These are phyloP conservation scores for Asbolus verrucosus DNA, from an alignment of 1,140 invertebrate species.

Conservation along the genomic window DNA sequence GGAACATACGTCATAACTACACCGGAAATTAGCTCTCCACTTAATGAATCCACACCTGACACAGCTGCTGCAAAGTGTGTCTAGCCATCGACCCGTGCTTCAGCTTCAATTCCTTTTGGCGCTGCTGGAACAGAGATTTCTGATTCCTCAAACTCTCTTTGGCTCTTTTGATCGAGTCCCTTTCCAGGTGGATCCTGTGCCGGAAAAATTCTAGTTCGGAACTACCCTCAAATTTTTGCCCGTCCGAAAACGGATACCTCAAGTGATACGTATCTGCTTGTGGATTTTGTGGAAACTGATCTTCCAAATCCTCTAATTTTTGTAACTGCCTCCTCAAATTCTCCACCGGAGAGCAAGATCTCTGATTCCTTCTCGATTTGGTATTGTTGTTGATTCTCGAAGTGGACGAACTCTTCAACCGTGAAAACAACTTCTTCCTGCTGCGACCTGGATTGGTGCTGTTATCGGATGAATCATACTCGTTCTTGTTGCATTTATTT, in stretches of 20 bases:
- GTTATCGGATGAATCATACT: slow-evolving; percentile 60
- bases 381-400: slow-evolving; percentile 68
- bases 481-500: slow-evolving; percentile 53
- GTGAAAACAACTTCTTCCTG: slow-evolving; percentile 72
- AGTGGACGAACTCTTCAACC: slow-evolving; percentile 74
- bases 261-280: slow-evolving; percentile 78
- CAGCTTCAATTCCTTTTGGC: slow-evolving; percentile 73
- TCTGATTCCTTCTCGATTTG: slow-evolving; percentile 58
- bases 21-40: too few species aligned
- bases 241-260: slow-evolving; percentile 68
- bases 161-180: slow-evolving; percentile 80
- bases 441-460: slow-evolving; percentile 62
- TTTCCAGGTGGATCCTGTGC: slow-evolving; percentile 81
- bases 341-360: slow-evolving; percentile 78
- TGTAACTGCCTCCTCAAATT: slow-evolving; percentile 80
- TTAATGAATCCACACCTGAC: too few species aligned
- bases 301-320: slow-evolving; percentile 83
- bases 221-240: slow-evolving; percentile 64
- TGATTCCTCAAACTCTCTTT: slow-evolving; percentile 76
- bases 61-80: slow-evolving; percentile 73
- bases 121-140: slow-evolving; percentile 69
- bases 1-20: slow-evolving; percentile 47
- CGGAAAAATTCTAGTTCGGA: slow-evolving; percentile 84
- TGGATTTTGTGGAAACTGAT: slow-evolving; percentile 76
- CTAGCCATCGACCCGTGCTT: slow-evolving; percentile 67